These are phyloP conservation scores for Manis javanica DNA, from an alignment of 2,797 vertebrate species.

Conservation along the genomic window DNA sequence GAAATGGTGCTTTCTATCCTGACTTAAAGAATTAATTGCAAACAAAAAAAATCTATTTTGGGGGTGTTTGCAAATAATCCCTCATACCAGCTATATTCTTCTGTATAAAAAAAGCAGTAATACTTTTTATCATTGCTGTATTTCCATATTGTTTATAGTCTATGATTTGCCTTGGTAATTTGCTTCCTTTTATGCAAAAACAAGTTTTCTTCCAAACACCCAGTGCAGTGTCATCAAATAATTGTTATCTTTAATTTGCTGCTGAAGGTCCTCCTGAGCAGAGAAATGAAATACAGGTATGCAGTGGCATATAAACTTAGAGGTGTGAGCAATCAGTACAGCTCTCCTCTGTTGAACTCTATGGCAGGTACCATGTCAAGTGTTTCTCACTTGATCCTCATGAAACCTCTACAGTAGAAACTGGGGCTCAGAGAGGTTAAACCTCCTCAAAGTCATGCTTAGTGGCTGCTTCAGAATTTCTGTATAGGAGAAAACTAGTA, in stretches of 20 bases:
- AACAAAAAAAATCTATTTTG: conserved; percentile 40
- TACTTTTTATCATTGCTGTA: conserved; percentile 67
- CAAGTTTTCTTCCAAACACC: conserved; percentile 69
- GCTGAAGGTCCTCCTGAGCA: not conserved
- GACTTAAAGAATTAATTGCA: not conserved
- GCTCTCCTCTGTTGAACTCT: not conserved
- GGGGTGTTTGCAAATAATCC: conserved; percentile 36
- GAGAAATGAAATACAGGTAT: conserved; percentile 3
- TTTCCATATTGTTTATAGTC: conserved; percentile 66
- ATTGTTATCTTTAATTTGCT: conserved; percentile 60
- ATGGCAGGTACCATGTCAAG: not conserved
- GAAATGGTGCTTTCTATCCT: conserved; percentile 43
- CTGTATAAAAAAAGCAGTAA: conserved; percentile 35
- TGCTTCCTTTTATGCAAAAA: conserved; percentile 69
- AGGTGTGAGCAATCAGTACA: not conserved
- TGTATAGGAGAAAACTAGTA: not conserved
- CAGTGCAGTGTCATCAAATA: conserved; percentile 67
- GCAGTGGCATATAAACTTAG: not conserved
- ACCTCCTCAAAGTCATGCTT: not conserved
- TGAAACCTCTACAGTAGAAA: not conserved
- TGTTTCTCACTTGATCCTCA: conserved; percentile 9
- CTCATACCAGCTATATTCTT: not conserved
- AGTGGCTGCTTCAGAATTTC: not conserved
- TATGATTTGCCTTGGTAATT: conserved; percentile 75
- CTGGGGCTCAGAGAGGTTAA: not conserved